These are phyloP conservation scores for Ctenopoma multispine DNA, from an alignment of 2,797 vertebrate species.

Conservation along the genomic window DNA sequence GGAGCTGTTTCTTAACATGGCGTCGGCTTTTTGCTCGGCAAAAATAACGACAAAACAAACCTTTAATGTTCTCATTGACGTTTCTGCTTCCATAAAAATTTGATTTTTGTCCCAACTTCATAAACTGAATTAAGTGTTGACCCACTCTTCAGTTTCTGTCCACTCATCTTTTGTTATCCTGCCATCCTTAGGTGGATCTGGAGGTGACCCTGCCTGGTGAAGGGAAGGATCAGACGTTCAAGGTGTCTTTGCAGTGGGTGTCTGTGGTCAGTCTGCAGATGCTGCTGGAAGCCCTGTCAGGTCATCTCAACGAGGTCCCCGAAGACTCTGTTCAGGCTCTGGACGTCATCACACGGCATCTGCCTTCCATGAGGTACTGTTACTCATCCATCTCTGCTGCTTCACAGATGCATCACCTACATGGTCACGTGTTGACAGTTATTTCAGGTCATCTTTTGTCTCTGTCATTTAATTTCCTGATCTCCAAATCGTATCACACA, in stretches of 20 bases:
- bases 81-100: not conserved
- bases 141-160: constrained; percentile 12
- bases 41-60: not conserved
- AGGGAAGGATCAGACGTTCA: constrained; percentile 98
- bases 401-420: not conserved
- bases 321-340: constrained; percentile 98
- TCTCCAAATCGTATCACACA: constrained; percentile 22
- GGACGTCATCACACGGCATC: constrained; percentile 97
- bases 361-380: constrained; percentile 96
- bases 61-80: too few relatives aligned
- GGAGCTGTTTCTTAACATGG: not conserved
- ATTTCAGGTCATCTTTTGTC: constrained; percentile 25
- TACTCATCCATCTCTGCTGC: not conserved
- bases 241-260: constrained; percentile 99
- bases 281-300: constrained; percentile 95
- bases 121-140: not conserved
- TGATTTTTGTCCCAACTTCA: not conserved
- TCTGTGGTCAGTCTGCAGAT: constrained; percentile 98
- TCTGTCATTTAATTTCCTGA: constrained; percentile 21
- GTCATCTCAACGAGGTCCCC: constrained; percentile 96
- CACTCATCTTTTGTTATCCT: not conserved
- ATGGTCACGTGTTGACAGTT: constrained; percentile 8
- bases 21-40: not conserved
- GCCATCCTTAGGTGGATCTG: constrained; percentile 91
- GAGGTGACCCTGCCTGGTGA: constrained; percentile 98